A percentile compares a stretch with the other conserved stretches of the same genome.
phyloP scores from a whole-genome alignment of 1,140 invertebrate genomes.

The Sitobion miscanthi region DNA sequence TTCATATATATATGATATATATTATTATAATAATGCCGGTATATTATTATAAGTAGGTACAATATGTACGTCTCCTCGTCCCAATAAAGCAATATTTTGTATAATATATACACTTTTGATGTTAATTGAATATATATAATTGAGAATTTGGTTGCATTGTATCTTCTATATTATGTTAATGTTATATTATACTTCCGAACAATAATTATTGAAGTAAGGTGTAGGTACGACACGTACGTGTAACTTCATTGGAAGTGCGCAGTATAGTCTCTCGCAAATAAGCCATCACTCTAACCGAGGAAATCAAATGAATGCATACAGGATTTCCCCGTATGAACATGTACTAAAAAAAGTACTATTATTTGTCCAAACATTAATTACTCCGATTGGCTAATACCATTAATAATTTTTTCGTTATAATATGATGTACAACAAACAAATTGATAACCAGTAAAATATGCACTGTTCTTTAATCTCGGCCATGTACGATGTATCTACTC shows the following conservation, averaged over 20 bases:
- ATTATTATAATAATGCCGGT: too few relatives aligned
- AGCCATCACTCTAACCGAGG: neutral
- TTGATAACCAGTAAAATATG: neutral
- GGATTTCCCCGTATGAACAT: neutral
- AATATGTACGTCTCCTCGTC: neutral
- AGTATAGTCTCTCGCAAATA: neutral
- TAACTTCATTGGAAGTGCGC: neutral
- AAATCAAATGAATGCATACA: neutral
- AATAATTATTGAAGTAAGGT: neutral
- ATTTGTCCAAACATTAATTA: neutral
- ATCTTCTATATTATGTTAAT: neutral
- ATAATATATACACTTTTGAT: neutral
- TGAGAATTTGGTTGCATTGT: neutral
- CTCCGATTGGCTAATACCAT: neutral
- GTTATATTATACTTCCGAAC: neutral
- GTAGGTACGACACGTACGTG: too few relatives aligned
- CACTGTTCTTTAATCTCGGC: neutral
- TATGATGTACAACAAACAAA: neutral
- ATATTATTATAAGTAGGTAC: neutral
- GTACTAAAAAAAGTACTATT: neutral
- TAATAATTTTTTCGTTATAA: neutral
- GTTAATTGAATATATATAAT: neutral
- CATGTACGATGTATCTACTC: too few relatives aligned
- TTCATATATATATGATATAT: neutral
- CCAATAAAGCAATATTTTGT: too few relatives aligned